Conservation (phyloP, 2,888 invertebrate genomes). For the Clusia tigrina region DNA sequence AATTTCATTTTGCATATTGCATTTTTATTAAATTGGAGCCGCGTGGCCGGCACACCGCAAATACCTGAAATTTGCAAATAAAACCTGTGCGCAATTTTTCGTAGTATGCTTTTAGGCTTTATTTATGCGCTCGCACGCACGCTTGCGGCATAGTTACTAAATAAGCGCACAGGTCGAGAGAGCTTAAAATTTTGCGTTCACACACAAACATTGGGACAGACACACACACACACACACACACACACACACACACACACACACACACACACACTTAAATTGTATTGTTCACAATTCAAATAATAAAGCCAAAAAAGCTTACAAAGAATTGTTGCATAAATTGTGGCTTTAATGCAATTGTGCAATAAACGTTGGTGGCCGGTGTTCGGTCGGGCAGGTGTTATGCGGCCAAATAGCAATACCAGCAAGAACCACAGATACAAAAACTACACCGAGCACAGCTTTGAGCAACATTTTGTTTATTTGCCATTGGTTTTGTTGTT, state of each 20-base stretch:
- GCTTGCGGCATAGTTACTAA: background rate
- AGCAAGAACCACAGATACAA: too few species aligned
- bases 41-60: slow-evolving; percentile 27
- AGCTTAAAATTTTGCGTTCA: background rate
- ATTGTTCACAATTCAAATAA: slow-evolving; percentile 1
- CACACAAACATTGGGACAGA: background rate
- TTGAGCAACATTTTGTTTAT: background rate
- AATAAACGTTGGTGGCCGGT: background rate
- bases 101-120: background rate
- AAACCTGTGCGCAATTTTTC: background rate
- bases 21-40: slow-evolving; percentile 27
- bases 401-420: background rate
- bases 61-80: slow-evolving; percentile 22
- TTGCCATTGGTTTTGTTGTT: background rate
- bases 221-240: background rate
- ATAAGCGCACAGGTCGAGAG: background rate
- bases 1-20: too few species aligned
- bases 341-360: background rate
- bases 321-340: slow-evolving; percentile 1
- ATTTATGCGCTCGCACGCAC: background rate
- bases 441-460: background rate
- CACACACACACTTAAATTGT: background rate
- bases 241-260: background rate
- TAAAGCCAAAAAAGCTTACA: slow-evolving; percentile 6
- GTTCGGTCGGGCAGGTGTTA: background rate